phyloP scores from a whole-genome alignment of 2,113 vertebrate species.

The Lophius piscatorius region DNA sequence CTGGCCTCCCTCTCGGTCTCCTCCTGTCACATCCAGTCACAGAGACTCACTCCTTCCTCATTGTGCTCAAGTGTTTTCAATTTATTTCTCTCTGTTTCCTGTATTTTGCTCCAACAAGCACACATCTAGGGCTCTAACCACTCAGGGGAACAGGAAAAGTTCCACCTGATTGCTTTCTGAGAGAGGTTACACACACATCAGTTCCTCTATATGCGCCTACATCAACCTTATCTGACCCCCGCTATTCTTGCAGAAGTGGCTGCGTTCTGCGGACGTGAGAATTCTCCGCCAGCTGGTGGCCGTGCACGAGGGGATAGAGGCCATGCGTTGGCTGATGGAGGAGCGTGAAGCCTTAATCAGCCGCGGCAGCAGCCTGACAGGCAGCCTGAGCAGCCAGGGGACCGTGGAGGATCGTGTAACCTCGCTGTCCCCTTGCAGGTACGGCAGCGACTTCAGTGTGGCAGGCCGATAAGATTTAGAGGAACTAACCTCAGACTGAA shows the following conservation, averaged over 20 bases:
- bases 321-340: constrained; percentile 88
- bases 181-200: no score
- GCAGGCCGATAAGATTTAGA: no score
- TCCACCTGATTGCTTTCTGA: no score
- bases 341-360: constrained; percentile 82
- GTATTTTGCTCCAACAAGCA: no score
- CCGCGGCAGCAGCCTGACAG: constrained; percentile 86
- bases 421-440: constrained; percentile 49
- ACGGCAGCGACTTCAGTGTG: background rate
- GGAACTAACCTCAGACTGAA: no score
- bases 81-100: no score
- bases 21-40: no score
- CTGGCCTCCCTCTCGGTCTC: no score
- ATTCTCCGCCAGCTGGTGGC: constrained; percentile 89
- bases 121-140: no score
- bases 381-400: constrained; percentile 88
- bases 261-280: constrained; percentile 85
- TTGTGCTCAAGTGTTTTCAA: no score
- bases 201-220: background rate
- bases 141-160: no score
- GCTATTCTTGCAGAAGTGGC: constrained; percentile 61
- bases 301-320: constrained; percentile 90
- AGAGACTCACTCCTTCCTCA: no score
- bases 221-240: background rate
- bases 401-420: constrained; percentile 51